Base-by-base conservation (phyloP, 2,113 vertebrate genomes). In the Dicaeum eximium region DNA sequence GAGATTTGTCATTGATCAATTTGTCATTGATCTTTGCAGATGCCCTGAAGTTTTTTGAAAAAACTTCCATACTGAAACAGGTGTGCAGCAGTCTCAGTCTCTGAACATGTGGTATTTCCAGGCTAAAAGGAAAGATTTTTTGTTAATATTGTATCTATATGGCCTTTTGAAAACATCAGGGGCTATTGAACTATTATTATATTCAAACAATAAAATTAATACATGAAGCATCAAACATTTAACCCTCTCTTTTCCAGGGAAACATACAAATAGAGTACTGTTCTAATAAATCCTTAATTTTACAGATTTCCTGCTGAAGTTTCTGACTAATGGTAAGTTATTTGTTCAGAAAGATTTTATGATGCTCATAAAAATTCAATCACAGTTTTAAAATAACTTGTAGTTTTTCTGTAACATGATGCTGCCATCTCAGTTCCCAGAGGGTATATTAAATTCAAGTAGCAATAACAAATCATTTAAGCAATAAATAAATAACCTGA, bases 401-500 rank as follows among this genome's bases (percentile, higher is more conserved):
- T 96, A 96, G 97, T 90, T 98, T 98, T 98, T 98, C 95, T 97
- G 98, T 97, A 98, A 98, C 92, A 25, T 79, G 97, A 98, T 95
- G 97, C 98, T 97, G 96, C 96, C 95, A 98, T 98, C 97, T 97
- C 95, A 70, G 95, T 96, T 98, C 98, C 98, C 98, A 98, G 96
- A 98, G 98, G 98, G 97, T 98, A 97, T 98, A 97, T 98, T 98
- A 98, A 98, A 98, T 98, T 96, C 98, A 97, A 98, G 98, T 95
- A 98, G 97, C 98, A 98, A 98, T 98, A 98, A 98, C 98, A 98
- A 98, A 98, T 98, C 98, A 98, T 98, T 98, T 98, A 98, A 98
- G 97, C 97, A 98, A 98, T 99, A 99, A 98, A 99, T 99, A 99
- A 99, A 99, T 99, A 99, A 99, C 98, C 97, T 97, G 95, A 97